Base-by-base conservation (phyloP, 2,797 vertebrate genomes). In the Xenops minutus region DNA sequence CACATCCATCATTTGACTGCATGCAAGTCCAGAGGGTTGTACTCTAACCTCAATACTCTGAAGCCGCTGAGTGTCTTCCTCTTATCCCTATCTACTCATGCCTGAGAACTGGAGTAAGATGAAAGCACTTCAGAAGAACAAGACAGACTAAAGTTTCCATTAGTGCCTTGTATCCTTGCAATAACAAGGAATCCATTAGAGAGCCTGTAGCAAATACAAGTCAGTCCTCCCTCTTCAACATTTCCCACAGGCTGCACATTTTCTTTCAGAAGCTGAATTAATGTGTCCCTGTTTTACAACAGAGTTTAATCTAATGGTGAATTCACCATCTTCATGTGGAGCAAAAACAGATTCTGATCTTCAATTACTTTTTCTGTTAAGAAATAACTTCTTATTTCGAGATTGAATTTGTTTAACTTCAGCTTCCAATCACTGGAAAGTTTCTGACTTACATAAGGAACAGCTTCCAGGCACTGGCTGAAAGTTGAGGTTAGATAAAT, bases 401-500 rank as follows among this genome's bases (percentile, higher is more conserved):
- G 71, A 67, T 5, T 69, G 48, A 63, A 74, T 92, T 64, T 95
- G 74, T 95, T 94, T 95, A 92, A 73, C 23, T 90, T 91, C 46
- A 64, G 30, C 43, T 90, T 86, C 79, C 76, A 95, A 52, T 75
- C 62, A 36, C n/a, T n/a, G 62, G 26, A 76, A 85, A 79, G 30
- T 44, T 93, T 86, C 76, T 92, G 76, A 78, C 51, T 95, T 86
- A 37, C 30, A 78, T 69, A 93, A 92, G 36, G 48, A 95, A 88
- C 54, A 78, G 62, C 39, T 95, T 95, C 73, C 69, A 94, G 85
- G 90, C 92, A 76, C 85, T 18, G 51, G 36, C 54, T 92, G 90
- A 81, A 95, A 93, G 55, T 79, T 86, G 59, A 93, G 26, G 85
- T 78, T 93, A 90, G 66, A 86, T 88, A 96, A 96, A 95, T 93